phyloP scores from a whole-genome alignment of 2,888 invertebrate genomes.

The Leptinotarsa juncta region DNA sequence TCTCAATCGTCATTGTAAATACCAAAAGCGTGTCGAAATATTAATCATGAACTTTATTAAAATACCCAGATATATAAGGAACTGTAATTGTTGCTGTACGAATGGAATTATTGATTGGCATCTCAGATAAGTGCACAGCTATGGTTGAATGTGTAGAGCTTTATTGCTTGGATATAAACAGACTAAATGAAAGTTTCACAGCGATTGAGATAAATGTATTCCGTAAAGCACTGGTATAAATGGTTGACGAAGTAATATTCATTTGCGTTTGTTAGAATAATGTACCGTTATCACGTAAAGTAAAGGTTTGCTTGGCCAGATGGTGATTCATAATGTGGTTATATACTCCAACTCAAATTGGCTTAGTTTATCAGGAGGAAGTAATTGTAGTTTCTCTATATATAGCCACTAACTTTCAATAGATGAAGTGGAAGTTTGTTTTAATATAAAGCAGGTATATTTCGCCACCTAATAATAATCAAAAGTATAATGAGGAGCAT shows the following conservation, averaged over 20 bases:
- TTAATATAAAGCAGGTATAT: too few relatives aligned
- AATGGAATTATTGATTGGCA: slow-evolving; percentile 16
- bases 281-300: slow-evolving; percentile 13
- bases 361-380: too few relatives aligned
- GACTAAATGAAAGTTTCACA: slow-evolving; percentile 4
- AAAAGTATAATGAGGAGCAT: too few relatives aligned
- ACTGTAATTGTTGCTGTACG: slow-evolving; percentile 5
- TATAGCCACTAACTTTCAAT: too few relatives aligned
- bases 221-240: slow-evolving; percentile 5
- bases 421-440: too few relatives aligned
- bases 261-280: slow-evolving; percentile 3
- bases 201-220: background rate
- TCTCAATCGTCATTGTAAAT: background rate
- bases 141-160: slow-evolving; percentile 6
- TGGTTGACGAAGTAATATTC: background rate
- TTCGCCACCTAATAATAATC: too few relatives aligned
- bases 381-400: too few relatives aligned
- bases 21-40: slow-evolving; percentile 8
- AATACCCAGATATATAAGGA: background rate
- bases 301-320: background rate
- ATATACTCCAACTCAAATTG: too few relatives aligned
- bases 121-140: slow-evolving; percentile 4
- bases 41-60: slow-evolving; percentile 9
- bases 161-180: slow-evolving; percentile 10
- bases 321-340: background rate